phyloP scores from a whole-genome alignment of 2,888 invertebrate species.

The Volucella inanis region DNA sequence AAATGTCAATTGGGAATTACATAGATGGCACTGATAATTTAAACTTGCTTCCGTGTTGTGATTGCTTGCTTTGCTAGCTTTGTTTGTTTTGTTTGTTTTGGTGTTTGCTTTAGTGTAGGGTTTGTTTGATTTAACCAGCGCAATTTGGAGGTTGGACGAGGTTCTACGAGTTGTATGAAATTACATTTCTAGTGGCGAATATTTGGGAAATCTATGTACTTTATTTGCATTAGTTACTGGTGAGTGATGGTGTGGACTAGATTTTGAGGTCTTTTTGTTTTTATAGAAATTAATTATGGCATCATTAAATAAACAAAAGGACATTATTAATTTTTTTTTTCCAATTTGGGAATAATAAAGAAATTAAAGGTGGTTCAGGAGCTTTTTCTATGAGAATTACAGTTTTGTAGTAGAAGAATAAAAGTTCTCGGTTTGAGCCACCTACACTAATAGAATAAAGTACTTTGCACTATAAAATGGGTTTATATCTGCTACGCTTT shows the following conservation, averaged over 20 bases:
- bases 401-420: too few relatives aligned
- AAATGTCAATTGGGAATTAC: slow-evolving; percentile 70
- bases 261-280: slow-evolving; percentile 33
- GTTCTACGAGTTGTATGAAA: slow-evolving; percentile 23
- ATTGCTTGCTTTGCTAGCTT: slow-evolving; percentile 58
- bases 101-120: slow-evolving; percentile 35
- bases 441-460: too few relatives aligned
- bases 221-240: slow-evolving; percentile 34
- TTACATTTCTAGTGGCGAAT: slow-evolving; percentile 35
- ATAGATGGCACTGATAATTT: slow-evolving; percentile 69
- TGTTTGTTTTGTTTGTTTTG: slow-evolving; percentile 29
- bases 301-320: too few relatives aligned
- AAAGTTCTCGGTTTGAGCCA: too few relatives aligned
- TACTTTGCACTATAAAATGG: too few relatives aligned
- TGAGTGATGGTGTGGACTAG: slow-evolving; percentile 7
- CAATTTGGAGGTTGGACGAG: slow-evolving; percentile 9
- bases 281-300: neutral
- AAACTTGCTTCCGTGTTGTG: slow-evolving; percentile 62
- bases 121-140: slow-evolving; percentile 2
- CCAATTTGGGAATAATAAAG: too few relatives aligned
- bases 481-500: too few relatives aligned
- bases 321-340: too few relatives aligned
- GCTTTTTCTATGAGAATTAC: too few relatives aligned
- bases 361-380: too few relatives aligned
- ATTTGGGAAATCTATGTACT: slow-evolving; percentile 51